phyloP scores from a whole-genome alignment of 2,113 vertebrate genomes.

The Poicephalus gulielmi region DNA sequence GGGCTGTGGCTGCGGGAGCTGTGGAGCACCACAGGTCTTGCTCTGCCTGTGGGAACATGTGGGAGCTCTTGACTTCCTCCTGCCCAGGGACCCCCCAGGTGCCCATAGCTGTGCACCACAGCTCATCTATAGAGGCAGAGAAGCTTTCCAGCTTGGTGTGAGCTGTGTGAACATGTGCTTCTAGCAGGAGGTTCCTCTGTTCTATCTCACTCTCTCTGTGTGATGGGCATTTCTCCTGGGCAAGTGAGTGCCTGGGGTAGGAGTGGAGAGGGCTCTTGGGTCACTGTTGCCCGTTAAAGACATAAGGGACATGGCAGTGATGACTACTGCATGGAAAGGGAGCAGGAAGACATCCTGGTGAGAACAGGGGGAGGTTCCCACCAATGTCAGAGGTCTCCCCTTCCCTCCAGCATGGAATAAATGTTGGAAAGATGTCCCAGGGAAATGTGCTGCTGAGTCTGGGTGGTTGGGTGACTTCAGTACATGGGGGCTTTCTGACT shows the following conservation, averaged over 20 bases:
- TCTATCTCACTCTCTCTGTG: rapidly evolving
- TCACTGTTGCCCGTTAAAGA: neutral
- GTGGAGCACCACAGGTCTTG: neutral
- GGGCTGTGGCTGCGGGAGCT: rapidly evolving
- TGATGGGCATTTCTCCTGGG: neutral
- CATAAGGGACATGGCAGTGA: neutral
- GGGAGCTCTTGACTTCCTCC: neutral
- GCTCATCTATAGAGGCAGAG: neutral
- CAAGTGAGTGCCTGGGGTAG: neutral
- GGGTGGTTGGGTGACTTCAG: neutral
- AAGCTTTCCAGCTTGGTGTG: rapidly evolving
- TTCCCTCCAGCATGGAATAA: neutral
- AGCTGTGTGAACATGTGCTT: neutral
- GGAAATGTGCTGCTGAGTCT: neutral
- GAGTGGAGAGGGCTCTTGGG: neutral
- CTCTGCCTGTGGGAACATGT: rapidly evolving
- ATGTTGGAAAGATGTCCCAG: neutral
- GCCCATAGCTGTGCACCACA: rapidly evolving
- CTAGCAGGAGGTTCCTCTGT: neutral
- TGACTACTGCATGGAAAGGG: neutral
- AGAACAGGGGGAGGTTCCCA: neutral
- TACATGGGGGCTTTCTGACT: neutral
- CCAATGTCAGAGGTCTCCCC: neutral
- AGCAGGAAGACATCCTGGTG: neutral
- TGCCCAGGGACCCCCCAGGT: neutral